These are phyloP conservation scores for Goniozus legneri DNA, from an alignment of 1,140 invertebrate genomes.

Conservation along the genomic window DNA sequence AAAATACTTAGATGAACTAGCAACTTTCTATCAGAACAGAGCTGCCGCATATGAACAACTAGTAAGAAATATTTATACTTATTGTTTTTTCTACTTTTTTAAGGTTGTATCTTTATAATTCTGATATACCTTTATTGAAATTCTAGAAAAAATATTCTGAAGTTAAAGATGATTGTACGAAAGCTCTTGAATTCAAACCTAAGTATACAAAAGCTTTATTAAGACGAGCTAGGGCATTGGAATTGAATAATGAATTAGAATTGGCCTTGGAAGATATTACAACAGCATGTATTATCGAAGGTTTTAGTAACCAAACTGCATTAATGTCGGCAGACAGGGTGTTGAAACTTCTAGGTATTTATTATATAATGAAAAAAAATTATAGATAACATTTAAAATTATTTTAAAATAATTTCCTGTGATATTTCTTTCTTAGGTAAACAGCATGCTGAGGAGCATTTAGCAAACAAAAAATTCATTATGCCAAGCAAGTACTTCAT, in stretches of 20 bases:
- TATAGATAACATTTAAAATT: conserved; percentile 3
- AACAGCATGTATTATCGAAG: conserved; percentile 85
- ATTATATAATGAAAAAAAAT: not conserved
- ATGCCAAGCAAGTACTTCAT: conserved; percentile 83
- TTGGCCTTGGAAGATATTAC: conserved; percentile 88
- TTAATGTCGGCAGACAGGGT: conserved; percentile 81
- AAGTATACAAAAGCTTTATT: conserved; percentile 87
- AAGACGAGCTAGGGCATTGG: conserved; percentile 78
- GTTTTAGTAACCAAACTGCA: conserved; percentile 76
- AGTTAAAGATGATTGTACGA: conserved; percentile 83
- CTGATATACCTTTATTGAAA: conserved; percentile 7
- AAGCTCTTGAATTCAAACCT: conserved; percentile 80
- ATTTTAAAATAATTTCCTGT: not conserved
- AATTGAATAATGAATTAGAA: conserved; percentile 73
- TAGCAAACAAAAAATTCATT: conserved; percentile 64
- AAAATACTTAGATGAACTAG: conserved; percentile 69
- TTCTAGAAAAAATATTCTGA: conserved; percentile 73
- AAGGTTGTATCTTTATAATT: conserved; percentile 1
- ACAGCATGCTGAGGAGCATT: conserved; percentile 67
- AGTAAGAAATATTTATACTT: conserved; percentile 48
- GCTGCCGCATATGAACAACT: conserved; percentile 92
- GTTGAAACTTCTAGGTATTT: conserved; percentile 69
- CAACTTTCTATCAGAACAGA: conserved; percentile 93
- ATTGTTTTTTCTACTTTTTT: not conserved
- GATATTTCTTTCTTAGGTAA: conserved; percentile 54